Evolutionary conservation across 2,113 vertebrate species (phyloP), one percentile per base, ranked within the genome.

Genomic region (Takifugu bimaculatus): DNA sequence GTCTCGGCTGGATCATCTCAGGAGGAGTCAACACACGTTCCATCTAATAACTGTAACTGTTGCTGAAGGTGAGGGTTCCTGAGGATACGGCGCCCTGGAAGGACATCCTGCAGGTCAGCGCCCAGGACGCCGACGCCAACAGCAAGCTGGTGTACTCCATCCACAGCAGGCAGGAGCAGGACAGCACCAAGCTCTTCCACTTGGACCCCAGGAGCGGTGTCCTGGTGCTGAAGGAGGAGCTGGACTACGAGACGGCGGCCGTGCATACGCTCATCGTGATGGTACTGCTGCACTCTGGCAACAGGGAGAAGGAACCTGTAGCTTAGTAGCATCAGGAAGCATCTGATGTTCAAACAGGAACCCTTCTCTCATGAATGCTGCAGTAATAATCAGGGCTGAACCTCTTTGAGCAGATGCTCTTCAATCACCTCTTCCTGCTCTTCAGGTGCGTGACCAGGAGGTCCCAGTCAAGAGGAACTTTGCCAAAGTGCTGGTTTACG

Each of bases 391-490:
- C 20, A 20, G 20, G 20, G 20, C 20, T 20, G 20, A 20, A 20
- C 20, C 20, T 20, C 20, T 20, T 20, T 20, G 20, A 29, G 29
- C 3, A 29, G 29, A 3, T 29, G 29, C 29, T 29, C 29, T 5
- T 29, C 29, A 3, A 29, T 29, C 29, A 4, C 29, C 29, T 29
- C 12, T 29, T 1, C 5, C 13, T 52, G 13, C 13, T 54, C 12
- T 9, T 29, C 71, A 99, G 97, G 97, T 98, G 2, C 89, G 96
- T 47, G 96, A 99, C 79, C 95, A 98, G 78, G 94, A 94, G 80
- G 94, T 98, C 12, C 95, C 94, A 12, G 92, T 95, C 58, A 98
- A 96, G 72, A 89, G 93, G 79, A 97, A 98, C 78, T 96, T 96
- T 72, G 94, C 91, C 13, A 93, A 93, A 68, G 92, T 93, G 57